These are phyloP conservation scores for Alcis repandata DNA, from an alignment of 2,888 invertebrate genomes.

Conservation along the genomic window DNA sequence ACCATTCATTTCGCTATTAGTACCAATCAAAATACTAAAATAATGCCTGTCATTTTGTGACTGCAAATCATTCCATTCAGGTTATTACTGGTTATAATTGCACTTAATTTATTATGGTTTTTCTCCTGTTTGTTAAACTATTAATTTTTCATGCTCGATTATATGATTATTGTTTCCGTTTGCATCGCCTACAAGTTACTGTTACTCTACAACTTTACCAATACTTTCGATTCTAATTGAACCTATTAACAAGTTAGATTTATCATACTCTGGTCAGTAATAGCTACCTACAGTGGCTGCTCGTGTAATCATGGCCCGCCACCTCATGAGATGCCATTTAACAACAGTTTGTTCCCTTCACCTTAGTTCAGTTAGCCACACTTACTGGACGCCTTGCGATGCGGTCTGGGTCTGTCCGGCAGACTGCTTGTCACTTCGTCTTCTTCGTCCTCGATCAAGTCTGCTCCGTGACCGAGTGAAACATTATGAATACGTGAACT, in stretches of 20 bases:
- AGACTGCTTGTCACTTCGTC: conserved; percentile 83
- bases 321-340: conserved; percentile 39
- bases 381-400: conserved; percentile 88
- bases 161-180: conserved; percentile 35
- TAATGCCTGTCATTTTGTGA: conserved; percentile 22
- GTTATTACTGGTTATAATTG: conserved; percentile 18
- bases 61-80: conserved; percentile 19
- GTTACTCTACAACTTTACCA: conserved; percentile 1
- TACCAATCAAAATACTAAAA: conserved; percentile 35
- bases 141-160: conserved; percentile 35
- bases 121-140: conserved; percentile 19
- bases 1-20: conserved; percentile 35
- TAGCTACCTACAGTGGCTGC: conserved; percentile 38
- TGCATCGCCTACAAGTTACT: conserved; percentile 22
- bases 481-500: conserved; percentile 57
- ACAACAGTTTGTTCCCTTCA: conserved; percentile 35
- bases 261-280: conserved; percentile 24
- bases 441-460: conserved; percentile 87
- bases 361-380: conserved; percentile 52
- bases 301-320: conserved; percentile 40
- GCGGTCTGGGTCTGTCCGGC: conserved; percentile 76
- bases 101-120: background rate
- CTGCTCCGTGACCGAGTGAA: conserved; percentile 69
- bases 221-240: conserved; percentile 27
- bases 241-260: conserved; percentile 32